phyloP scores from a whole-genome alignment of 2,113 vertebrate species.

The Miniopterus natalensis region DNA sequence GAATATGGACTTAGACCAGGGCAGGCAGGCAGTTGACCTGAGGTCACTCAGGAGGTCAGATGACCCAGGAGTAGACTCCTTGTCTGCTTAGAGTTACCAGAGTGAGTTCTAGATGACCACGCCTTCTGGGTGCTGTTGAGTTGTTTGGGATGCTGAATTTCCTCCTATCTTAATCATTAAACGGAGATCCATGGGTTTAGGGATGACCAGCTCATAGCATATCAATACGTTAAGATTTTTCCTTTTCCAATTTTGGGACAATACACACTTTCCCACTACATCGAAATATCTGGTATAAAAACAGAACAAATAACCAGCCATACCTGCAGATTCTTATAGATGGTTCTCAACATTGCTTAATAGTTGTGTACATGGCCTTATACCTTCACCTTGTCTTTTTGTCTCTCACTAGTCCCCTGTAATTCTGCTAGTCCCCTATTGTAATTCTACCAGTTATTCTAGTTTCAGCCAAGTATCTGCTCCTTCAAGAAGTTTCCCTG shows the following conservation, averaged over 20 bases:
- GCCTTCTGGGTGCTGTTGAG: background rate
- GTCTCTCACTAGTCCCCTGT: background rate
- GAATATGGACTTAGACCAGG: background rate
- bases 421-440: too few relatives aligned
- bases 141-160: background rate
- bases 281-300: background rate
- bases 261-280: background rate
- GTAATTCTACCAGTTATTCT: constrained; percentile 2
- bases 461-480: background rate
- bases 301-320: constrained; percentile 20
- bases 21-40: background rate
- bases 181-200: background rate
- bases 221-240: background rate
- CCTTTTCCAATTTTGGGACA: constrained; percentile 23
- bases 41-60: background rate
- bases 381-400: background rate
- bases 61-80: background rate
- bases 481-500: background rate
- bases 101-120: background rate
- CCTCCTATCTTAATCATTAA: background rate
- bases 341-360: background rate
- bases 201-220: background rate
- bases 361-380: background rate
- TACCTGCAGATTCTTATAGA: background rate
- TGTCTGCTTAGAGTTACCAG: background rate